Percentiles rank a stretch among this genome's conserved stretches.
phyloP scores from a whole-genome alignment of 2,888 invertebrate species.

The Drosophila melanosoma region DNA sequence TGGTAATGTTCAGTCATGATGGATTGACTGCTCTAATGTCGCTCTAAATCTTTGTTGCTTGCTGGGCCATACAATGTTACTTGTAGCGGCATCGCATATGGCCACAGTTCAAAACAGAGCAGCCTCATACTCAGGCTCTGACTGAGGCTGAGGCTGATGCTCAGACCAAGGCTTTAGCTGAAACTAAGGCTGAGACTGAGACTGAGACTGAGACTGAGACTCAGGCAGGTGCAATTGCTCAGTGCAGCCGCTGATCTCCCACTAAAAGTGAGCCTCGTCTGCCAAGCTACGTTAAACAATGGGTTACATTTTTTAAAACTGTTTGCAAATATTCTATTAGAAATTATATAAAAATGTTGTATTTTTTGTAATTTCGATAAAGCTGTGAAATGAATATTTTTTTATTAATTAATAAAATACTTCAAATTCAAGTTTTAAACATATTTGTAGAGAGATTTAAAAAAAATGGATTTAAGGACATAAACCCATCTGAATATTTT shows the following conservation, averaged over 20 bases:
- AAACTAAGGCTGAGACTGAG: constrained; percentile 47
- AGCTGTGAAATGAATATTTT: background rate
- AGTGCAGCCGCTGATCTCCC: constrained; percentile 65
- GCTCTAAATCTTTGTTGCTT: constrained; percentile 84
- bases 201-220: constrained; percentile 52
- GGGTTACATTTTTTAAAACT: constrained; percentile 18
- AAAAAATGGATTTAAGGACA: background rate
- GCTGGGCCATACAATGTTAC: constrained; percentile 60
- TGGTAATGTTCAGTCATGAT: constrained; percentile 85
- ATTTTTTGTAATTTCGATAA: background rate
- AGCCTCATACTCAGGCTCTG: constrained; percentile 30
- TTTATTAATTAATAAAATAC: background rate
- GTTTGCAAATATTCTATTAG: background rate
- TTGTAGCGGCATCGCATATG: constrained; percentile 69
- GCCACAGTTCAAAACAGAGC: constrained; percentile 62
- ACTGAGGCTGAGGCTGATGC: constrained; percentile 5
- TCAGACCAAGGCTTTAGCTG: constrained; percentile 8
- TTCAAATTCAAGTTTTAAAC: background rate
- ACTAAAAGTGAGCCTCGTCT: constrained; percentile 62
- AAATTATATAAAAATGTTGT: background rate
- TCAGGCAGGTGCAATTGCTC: constrained; percentile 75
- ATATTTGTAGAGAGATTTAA: background rate
- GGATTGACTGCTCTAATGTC: constrained; percentile 86
- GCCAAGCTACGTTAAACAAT: constrained; percentile 54
- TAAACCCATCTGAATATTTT: background rate